phyloP scores from a whole-genome alignment of 2,797 vertebrate genomes.

The Sciurus vulgaris region DNA sequence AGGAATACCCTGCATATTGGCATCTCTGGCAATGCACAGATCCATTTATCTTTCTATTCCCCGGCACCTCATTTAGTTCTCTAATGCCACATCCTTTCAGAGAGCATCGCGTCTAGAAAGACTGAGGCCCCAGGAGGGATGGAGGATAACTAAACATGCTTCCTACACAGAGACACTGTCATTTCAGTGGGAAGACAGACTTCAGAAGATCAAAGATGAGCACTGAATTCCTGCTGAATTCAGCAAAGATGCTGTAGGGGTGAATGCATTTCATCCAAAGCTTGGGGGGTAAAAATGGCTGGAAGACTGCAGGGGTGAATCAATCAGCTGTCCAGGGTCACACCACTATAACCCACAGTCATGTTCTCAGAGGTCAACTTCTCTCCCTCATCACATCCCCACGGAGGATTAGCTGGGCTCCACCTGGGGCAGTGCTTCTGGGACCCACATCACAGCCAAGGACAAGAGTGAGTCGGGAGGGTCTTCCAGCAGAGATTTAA shows the following conservation, averaged over 20 bases:
- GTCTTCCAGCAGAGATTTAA: background rate
- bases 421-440: background rate
- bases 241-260: background rate
- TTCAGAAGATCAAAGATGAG: background rate
- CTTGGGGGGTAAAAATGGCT: background rate
- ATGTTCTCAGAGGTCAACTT: background rate
- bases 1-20: accelerated
- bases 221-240: background rate
- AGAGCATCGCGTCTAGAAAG: too few species aligned
- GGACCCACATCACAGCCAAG: background rate
- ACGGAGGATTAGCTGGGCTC: background rate
- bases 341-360: background rate
- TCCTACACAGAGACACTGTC: background rate
- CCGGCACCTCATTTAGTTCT: too few species aligned
- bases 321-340: background rate
- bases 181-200: background rate
- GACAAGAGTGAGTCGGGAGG: background rate
- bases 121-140: background rate
- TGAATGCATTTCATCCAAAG: background rate
- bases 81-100: too few species aligned
- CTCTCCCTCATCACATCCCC: background rate
- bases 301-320: background rate
- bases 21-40: background rate
- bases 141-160: too few species aligned
- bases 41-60: background rate